These are phyloP conservation scores for Gymnothorax javanicus DNA, from an alignment of 2,797 vertebrate species.

Conservation along the genomic window DNA sequence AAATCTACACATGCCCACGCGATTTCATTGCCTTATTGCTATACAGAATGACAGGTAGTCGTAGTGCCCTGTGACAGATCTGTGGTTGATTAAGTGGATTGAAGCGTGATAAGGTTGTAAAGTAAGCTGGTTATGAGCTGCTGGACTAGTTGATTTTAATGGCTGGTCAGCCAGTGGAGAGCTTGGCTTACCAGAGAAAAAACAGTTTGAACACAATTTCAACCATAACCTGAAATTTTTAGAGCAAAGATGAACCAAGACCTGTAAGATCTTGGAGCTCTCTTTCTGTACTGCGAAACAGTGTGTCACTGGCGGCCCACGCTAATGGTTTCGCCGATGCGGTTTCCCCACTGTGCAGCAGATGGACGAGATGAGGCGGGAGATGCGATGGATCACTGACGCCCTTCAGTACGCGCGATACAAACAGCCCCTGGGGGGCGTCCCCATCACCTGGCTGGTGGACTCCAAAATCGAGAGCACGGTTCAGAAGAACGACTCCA, in stretches of 20 bases:
- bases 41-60: too few relatives aligned
- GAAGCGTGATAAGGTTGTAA: too few relatives aligned
- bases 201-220: too few relatives aligned
- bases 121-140: too few relatives aligned
- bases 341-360: conserved; percentile 66
- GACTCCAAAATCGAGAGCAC: conserved; percentile 68
- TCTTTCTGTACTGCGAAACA: background rate
- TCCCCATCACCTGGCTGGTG: conserved; percentile 79
- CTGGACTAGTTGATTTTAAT: too few relatives aligned
- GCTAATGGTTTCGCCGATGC: background rate
- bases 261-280: background rate
- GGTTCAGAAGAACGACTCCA: conserved; percentile 87
- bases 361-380: conserved; percentile 85
- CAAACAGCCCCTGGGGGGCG: conserved; percentile 83
- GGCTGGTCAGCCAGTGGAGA: too few relatives aligned
- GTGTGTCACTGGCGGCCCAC: background rate
- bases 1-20: too few relatives aligned
- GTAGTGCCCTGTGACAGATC: too few relatives aligned
- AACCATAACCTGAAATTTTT: too few relatives aligned
- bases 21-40: too few relatives aligned
- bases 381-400: conserved; percentile 90
- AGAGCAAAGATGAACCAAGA: background rate
- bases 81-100: too few relatives aligned
- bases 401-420: conserved; percentile 92
- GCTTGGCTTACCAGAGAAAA: too few relatives aligned